Evolutionary conservation across 2,888 invertebrate genomes (phyloP), one percentile per base, ranked within the genome.

Genomic region (Eretmocerus hayati): DNA sequence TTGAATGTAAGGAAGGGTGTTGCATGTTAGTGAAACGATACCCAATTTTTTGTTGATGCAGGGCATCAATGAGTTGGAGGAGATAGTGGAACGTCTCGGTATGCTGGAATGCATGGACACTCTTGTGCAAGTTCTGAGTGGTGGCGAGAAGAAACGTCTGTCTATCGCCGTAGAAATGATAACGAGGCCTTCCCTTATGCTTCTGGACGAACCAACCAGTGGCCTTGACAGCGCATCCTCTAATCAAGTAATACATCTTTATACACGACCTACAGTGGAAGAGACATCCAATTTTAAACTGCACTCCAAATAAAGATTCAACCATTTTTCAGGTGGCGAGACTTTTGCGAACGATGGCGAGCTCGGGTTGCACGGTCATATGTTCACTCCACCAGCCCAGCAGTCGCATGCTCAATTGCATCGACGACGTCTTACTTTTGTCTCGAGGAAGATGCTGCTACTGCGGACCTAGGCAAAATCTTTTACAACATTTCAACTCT

Each of bases 331-430:
- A 79, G 39, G 77, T 81, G 38, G 75, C 82, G 2, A 73, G 74
- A 2, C 74, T 85, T 5, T 71, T 87, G 15, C 78, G 78, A 56
- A 73, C 76, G 8, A 76, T 86, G 42, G 82, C 85, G 1, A 72
- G 74, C 15, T 73, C 73, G 16, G 87, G 86, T 0, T 75, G 85
- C 33, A 85, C 84, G 0, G 78, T 88, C 5, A 81, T 83, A 16
- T 87, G 86, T 60, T 81, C 85, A n/a, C 79, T 88, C 54, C 88
- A 88, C 72, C 87, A 88, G 62, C 87, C 88, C 0, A 85, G 84
- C 32, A 86, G 87, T 35, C 81, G 81, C 54, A 77, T 87, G 42
- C 85, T 85, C 69, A 79, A 80, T 42, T 78, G 79, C 58, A 86
- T 87, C 57, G 86, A 88, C 66, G 80, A 87, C 73, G 71, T 87